Percentiles rank a stretch among this genome's conserved stretches.
These are phyloP conservation scores for Steromphala cineraria DNA, from an alignment of 2,888 invertebrate species.

Conservation along the genomic window DNA sequence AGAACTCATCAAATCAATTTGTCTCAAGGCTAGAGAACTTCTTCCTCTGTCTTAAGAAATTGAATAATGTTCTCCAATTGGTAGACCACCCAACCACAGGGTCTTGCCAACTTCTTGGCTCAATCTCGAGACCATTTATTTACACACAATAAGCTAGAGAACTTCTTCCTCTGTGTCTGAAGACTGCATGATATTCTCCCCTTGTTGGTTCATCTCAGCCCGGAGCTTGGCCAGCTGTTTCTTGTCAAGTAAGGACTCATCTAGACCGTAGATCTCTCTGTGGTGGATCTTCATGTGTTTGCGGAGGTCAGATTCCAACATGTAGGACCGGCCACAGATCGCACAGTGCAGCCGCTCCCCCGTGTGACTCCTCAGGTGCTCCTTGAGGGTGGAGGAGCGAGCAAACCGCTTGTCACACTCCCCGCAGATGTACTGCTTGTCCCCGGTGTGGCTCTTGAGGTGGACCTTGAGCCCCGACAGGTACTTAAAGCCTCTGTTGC, in stretches of 20 bases:
- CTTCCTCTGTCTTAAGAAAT: too few relatives aligned
- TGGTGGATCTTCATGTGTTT: neutral
- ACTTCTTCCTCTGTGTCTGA: too few relatives aligned
- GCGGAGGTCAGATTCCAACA: neutral
- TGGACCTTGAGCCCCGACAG: slow-evolving; percentile 1
- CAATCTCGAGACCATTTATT: too few relatives aligned
- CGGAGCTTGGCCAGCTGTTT: too few relatives aligned
- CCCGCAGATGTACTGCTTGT: slow-evolving; percentile 16
- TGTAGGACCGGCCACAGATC: neutral
- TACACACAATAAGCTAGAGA: too few relatives aligned
- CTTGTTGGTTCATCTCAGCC: too few relatives aligned
- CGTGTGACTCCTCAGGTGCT: slow-evolving; percentile 18
- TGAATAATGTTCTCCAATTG: too few relatives aligned
- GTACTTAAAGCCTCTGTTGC: neutral
- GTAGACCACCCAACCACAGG: too few relatives aligned
- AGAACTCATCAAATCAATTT: too few relatives aligned
- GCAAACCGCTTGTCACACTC: neutral
- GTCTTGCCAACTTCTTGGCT: too few relatives aligned
- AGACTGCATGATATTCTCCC: too few relatives aligned
- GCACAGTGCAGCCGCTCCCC: neutral
- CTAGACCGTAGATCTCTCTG: neutral
- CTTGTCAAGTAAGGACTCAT: neutral
- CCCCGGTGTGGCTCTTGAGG: neutral
- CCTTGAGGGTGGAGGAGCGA: neutral
- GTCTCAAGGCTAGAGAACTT: too few relatives aligned